Conservation (phyloP, 35 echinoderm and acorn worm genomes). For the Heliocidaris erythrogramma region DNA sequence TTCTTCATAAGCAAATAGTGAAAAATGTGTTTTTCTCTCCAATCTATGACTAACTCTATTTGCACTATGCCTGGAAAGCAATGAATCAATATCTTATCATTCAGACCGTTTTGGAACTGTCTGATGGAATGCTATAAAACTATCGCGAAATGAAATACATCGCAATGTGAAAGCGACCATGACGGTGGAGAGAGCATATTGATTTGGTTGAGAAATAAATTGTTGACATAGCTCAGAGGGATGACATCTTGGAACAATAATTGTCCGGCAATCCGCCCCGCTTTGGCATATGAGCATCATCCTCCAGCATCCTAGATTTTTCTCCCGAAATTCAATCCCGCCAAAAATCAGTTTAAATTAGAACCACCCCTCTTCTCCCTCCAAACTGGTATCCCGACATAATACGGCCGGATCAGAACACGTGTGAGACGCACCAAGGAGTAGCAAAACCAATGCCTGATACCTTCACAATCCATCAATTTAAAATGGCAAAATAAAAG, state of each 20-base stretch:
- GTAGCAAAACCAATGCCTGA: not conserved
- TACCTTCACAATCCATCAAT: slow-evolving; percentile 21
- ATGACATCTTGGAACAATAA: slow-evolving; percentile 40
- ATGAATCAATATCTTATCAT: no score
- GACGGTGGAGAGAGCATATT: not conserved
- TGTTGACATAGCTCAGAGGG: slow-evolving; percentile 30
- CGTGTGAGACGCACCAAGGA: not conserved
- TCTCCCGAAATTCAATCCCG: slow-evolving; percentile 12
- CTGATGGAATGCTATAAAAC: not conserved
- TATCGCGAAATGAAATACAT: not conserved
- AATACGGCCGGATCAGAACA: not conserved
- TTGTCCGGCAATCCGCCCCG: not conserved
- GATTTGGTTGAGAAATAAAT: slow-evolving; percentile 25
- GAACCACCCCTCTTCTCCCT: not conserved
- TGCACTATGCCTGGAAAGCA: no score
- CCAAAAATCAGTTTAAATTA: slow-evolving; percentile 33
- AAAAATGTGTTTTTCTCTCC: no score
- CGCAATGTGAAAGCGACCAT: not conserved
- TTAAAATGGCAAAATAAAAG: slow-evolving; percentile 24
- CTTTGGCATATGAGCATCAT: not conserved
- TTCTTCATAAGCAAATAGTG: no score
- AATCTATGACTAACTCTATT: no score
- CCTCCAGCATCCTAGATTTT: not conserved
- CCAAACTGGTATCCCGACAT: not conserved
- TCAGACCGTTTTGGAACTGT: no score